phyloP scores from a whole-genome alignment of 1,140 invertebrate species.

The Hyposmocoma kahamanoa region DNA sequence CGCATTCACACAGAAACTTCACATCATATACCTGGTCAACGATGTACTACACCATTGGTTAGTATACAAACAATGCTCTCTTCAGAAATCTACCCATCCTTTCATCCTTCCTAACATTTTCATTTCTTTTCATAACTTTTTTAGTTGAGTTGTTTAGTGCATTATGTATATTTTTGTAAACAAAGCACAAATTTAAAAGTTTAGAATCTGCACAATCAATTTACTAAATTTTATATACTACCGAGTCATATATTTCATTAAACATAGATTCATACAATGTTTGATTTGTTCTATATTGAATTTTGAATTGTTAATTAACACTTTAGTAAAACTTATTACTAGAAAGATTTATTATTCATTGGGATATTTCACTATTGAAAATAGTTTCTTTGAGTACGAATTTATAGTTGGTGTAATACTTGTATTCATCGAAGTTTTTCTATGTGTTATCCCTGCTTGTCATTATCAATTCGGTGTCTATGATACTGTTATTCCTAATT shows the following conservation, averaged over 20 bases:
- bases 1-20: constrained; percentile 92
- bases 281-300: not conserved
- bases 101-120: constrained; percentile 1
- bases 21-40: constrained; percentile 98
- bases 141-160: too few species aligned
- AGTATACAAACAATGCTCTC: constrained; percentile 55
- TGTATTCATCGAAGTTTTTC: too few species aligned
- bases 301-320: too few species aligned
- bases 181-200: too few species aligned
- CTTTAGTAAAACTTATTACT: too few species aligned
- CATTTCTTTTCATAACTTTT: constrained; percentile 12
- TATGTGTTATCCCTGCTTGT: constrained; percentile 22
- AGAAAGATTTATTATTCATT: too few species aligned
- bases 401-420: too few species aligned
- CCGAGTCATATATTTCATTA: not conserved
- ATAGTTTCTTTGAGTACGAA: too few species aligned
- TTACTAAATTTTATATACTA: not conserved
- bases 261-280: not conserved
- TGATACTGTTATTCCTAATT: constrained; percentile 74
- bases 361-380: too few species aligned
- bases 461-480: constrained; percentile 60
- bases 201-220: too few species aligned
- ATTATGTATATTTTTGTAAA: too few species aligned
- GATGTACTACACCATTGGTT: constrained; percentile 98
- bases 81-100: not conserved